Base-by-base conservation (phyloP, 2,888 invertebrate species). In the Julus scanicus region DNA sequence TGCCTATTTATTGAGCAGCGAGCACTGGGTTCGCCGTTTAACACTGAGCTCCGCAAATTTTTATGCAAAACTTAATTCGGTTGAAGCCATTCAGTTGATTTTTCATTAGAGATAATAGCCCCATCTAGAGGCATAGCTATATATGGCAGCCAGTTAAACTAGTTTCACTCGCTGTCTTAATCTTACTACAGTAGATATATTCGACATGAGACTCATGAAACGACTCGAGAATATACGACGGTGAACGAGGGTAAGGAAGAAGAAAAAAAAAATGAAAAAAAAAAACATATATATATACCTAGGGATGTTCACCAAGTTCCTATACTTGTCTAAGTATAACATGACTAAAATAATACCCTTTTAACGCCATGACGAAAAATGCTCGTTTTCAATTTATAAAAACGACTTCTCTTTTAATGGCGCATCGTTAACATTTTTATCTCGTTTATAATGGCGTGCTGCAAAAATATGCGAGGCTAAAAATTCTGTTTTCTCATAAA, bases 101-200 rank as follows among this genome's bases (percentile, higher is more conserved):
- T 80, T 80, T 80, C 80, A 80, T 80, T 80, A 80, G 80, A 80
- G 80, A 80, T 80, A 80, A 80, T 80, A 37, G 80, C 80, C 80
- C 71, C 80, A 80, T 80, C 80, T 80, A 80, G 80, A 80, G 80
- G 80, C 80, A 80, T 29, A 71, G 71, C 71, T 9, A 71, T 63
- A 71, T 71, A 71, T 71, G 71, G 71, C 80, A 80, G 80, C 37
- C 80, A 80, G 37, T 80, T 80, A 80, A 80, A 80, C 80, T 80
- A 80, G 80, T 80, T 80, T 80, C 80, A 20, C 80, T 80, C 20
- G 80, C 80, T 13, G 71, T 20, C 80, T 80, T 80, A 80, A 80
- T 80, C 80, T 80, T 80, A 37, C 71, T 71, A 71, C 71, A 29
- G 8, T 71, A 20, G 71, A 71, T 80, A 80, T 80, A 80, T 80